phyloP scores from a whole-genome alignment of 2,888 invertebrate species.

The Chirona hameri region DNA sequence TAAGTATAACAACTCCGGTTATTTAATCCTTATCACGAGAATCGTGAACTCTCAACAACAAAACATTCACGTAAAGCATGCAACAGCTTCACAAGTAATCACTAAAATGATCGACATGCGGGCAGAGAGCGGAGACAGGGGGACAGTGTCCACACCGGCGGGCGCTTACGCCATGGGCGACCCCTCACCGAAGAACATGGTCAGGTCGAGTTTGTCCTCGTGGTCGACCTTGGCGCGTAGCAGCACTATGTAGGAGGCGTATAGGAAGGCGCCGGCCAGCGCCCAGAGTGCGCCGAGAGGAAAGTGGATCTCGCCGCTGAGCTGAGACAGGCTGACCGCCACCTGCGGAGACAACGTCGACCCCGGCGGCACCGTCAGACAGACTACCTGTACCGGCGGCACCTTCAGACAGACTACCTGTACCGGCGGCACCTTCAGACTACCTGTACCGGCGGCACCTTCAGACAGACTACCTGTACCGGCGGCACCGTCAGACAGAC shows the following conservation, averaged over 20 bases:
- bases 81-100: too few species aligned
- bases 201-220: constrained; percentile 90
- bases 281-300: constrained; percentile 76
- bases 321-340: constrained; percentile 61
- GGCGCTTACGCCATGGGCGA: background rate
- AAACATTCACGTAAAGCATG: too few species aligned
- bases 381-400: too few species aligned
- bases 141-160: background rate
- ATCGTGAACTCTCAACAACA: background rate
- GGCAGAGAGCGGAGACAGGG: too few species aligned
- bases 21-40: background rate
- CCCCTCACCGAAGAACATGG: constrained; percentile 83
- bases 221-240: constrained; percentile 80
- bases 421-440: constrained; percentile 35
- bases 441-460: constrained; percentile 57
- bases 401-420: too few species aligned
- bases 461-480: background rate
- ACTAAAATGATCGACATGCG: too few species aligned
- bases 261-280: constrained; percentile 80
- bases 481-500: constrained; percentile 38
- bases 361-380: constrained; percentile 38
- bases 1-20: background rate
- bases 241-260: constrained; percentile 84
- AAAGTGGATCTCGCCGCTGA: constrained; percentile 46
- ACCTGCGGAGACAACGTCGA: constrained; percentile 52